A percentile compares a stretch with the other conserved stretches of the same genome.
phyloP scores from a whole-genome alignment of 2,888 invertebrate genomes.

The Hydrotaea cyrtoneurina region DNA sequence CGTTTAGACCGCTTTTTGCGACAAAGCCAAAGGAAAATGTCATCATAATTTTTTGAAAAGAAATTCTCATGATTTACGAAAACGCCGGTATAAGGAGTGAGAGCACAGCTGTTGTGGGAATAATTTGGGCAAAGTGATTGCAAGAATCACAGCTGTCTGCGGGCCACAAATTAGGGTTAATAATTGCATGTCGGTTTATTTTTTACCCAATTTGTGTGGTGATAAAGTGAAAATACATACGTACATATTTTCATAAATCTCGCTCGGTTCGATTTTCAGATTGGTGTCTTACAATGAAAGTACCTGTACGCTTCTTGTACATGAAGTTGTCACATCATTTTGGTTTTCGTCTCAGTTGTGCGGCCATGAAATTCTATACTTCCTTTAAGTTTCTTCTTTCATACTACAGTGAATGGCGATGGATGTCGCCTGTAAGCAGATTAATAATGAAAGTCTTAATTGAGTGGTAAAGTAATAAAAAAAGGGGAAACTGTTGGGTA shows the following conservation, averaged over 20 bases:
- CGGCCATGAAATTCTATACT: conserved; percentile 59
- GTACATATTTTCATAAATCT: background rate
- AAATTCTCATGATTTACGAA: conserved; percentile 56
- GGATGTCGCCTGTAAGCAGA: background rate
- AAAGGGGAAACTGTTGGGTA: conserved; percentile 1
- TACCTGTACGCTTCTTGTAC: background rate
- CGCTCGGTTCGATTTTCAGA: background rate
- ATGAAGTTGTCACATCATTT: background rate
- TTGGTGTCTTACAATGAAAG: background rate
- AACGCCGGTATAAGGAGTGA: conserved; percentile 13
- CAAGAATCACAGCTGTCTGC: conserved; percentile 56
- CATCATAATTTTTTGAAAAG: conserved; percentile 20
- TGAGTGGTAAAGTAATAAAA: conserved; percentile 33
- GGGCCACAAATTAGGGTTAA: conserved; percentile 31
- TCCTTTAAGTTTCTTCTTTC: conserved; percentile 60
- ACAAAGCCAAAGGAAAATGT: conserved; percentile 47
- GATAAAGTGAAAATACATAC: conserved; percentile 25
- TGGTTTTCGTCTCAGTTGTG: conserved; percentile 2
- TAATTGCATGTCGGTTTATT: conserved; percentile 53
- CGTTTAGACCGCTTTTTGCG: conserved; percentile 43
- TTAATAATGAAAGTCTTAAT: conserved; percentile 28
- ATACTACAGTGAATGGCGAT: conserved; percentile 51
- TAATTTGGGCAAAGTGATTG: background rate
- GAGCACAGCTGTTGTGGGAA: conserved; percentile 62
- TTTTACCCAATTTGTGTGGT: conserved; percentile 17